These are phyloP conservation scores for Dicranocentrus wangi DNA, from an alignment of 2,888 invertebrate species.

Conservation along the genomic window DNA sequence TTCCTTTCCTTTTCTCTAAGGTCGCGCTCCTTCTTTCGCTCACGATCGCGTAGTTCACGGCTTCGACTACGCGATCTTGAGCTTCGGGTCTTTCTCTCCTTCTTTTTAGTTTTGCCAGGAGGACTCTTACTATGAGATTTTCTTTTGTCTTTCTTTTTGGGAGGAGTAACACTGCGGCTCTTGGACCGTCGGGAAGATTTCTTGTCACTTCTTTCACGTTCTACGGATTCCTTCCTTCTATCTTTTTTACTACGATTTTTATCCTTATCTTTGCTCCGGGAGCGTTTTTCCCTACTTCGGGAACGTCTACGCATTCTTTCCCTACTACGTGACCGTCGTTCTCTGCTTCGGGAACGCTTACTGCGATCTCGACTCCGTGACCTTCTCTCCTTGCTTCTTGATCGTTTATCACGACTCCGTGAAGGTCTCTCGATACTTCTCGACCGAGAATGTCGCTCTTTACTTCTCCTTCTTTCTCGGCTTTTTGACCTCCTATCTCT, in stretches of 20 bases:
- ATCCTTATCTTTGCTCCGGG: slow-evolving; percentile 47
- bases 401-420: slow-evolving; percentile 37
- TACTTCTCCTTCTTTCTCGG: slow-evolving; percentile 38
- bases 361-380: slow-evolving; percentile 49
- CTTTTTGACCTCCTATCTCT: slow-evolving; percentile 47
- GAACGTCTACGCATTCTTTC: slow-evolving; percentile 44
- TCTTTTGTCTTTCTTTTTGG: slow-evolving; percentile 49
- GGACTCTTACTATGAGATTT: slow-evolving; percentile 57
- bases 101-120: slow-evolving; percentile 45
- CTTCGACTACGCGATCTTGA: slow-evolving; percentile 59
- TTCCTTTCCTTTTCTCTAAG: slow-evolving; percentile 59
- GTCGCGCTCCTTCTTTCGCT: slow-evolving; percentile 56
- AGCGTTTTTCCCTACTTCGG: slow-evolving; percentile 50
- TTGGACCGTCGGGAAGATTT: slow-evolving; percentile 52
- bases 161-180: slow-evolving; percentile 59
- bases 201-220: slow-evolving; percentile 59
- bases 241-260: slow-evolving; percentile 35
- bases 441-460: slow-evolving; percentile 44
- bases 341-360: slow-evolving; percentile 46
- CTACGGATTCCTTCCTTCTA: slow-evolving; percentile 42
- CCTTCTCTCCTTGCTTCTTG: slow-evolving; percentile 19
- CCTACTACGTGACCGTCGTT: slow-evolving; percentile 45
- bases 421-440: slow-evolving; percentile 38
- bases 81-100: slow-evolving; percentile 41
- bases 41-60: slow-evolving; percentile 46